Evolutionary conservation across 1,140 invertebrate genomes (phyloP), one percentile per base, ranked within the genome.

Genomic region (Ostrea edulis): DNA sequence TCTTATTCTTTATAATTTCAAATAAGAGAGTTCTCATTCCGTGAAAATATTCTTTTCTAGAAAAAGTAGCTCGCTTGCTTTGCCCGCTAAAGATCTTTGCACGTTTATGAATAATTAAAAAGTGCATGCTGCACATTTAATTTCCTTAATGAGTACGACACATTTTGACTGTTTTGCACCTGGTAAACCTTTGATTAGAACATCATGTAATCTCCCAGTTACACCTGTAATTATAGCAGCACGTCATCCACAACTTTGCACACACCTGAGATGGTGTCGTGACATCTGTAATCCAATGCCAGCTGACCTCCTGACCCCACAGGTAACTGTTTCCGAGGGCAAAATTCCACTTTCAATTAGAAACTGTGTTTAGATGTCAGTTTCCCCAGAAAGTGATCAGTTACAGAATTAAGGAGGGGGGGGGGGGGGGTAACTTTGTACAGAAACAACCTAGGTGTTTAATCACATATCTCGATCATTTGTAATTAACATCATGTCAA

Each of bases 261-360:
- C 17, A 62, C 55, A 62, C 55, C 55, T 20, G 55, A 62, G 55
- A 20, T 7, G 5, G 55, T 62, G 55, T n/a, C 17, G 17, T 20
- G 55, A 20, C 55, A 62, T n/a, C 14, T 62, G 55, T 44, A 62
- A 62, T 62, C 55, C n/a, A n/a, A 62, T n/a, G n/a, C 7, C 55
- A n/a, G 14, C 5, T 62, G 55, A 62, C 55, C 55, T 5, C 54
- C 17, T n/a, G 14, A 62, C 55, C 14, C 55, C 2, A 62, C 55
- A 62, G 55, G 55, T 62, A 62, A 62, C 14, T 20, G n/a, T 62
- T n/a, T 62, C 55, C n/a, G 17, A 62, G n/a, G 14, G 5, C 55
- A 62, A 62, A 55, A 62, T 62, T 62, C 55, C 55, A 62, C n/a
- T 62, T 62, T 62, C 55, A 62, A 20, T 62, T 62, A 62, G 55